These are phyloP conservation scores for Tokudaia muenninki DNA, from an alignment of 2,797 vertebrate genomes.

Conservation along the genomic window DNA sequence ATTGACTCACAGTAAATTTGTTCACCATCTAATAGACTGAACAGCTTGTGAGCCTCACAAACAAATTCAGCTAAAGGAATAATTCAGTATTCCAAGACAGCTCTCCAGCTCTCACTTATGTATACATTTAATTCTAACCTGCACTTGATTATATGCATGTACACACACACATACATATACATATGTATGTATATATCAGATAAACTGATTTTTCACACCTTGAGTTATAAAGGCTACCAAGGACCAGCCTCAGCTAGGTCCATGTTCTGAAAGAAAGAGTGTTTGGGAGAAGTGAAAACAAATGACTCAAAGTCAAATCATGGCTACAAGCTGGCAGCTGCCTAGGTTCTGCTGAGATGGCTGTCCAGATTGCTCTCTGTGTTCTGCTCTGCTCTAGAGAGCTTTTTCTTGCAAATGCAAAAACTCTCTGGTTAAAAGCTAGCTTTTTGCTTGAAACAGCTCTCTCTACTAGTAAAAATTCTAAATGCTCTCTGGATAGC, in stretches of 20 bases:
- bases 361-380: neutral
- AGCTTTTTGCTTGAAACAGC: neutral
- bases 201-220: neutral
- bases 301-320: neutral
- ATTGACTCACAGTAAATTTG: constrained; percentile 56
- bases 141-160: neutral
- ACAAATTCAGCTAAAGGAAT: constrained; percentile 65
- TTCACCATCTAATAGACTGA: constrained; percentile 25
- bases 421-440: neutral
- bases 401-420: neutral
- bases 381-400: neutral
- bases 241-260: neutral
- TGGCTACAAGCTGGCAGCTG: neutral
- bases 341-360: neutral
- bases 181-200: too few species aligned
- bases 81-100: constrained; percentile 21
- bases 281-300: neutral
- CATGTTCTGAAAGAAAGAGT: neutral
- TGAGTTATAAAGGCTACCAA: neutral
- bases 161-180: too few species aligned
- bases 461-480: neutral
- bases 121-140: constrained; percentile 26
- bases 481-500: neutral
- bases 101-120: neutral
- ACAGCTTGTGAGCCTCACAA: constrained; percentile 34